Base-by-base conservation (phyloP, 2,888 invertebrate genomes). In the Opisthograptis luteolata region DNA sequence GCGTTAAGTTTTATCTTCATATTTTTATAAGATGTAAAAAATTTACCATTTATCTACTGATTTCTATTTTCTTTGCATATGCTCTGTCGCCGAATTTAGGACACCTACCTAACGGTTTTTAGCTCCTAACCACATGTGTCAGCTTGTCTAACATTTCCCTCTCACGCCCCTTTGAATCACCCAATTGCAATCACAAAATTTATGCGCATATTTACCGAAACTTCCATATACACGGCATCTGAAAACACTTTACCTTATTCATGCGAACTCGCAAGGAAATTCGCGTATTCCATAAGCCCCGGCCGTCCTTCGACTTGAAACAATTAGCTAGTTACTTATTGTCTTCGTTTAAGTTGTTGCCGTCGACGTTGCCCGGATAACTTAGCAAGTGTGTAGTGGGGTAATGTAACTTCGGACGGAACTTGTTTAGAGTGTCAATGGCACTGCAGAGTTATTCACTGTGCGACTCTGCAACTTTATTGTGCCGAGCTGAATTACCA, bases 391-490 rank as follows among this genome's bases (percentile, higher is more conserved):
- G 60, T 62, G 60, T 60, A 62, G 62, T 60, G 56, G 61, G 60
- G 62, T 58, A 56, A 58, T 62, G 68, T 61, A 76, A 73, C 68
- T 78, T 74, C 64, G 72, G 64, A 46, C 62, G 67, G 66, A 73
- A 77, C 76, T 79, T 75, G 74, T 69, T 73, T 69, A 70, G 64
- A 68, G 77, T 78, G 79, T 77, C 79, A 75, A 74, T 79, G 77
- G 68, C 77, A 71, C 68, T 67, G 66, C 65, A 58, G 62, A 61
- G 66, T 68, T 76, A 70, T 75, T 68, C 72, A 73, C 70, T 68
- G 59, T 44, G 54, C 62, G 65, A 70, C 61, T 65, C 64, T 55
- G 64, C 58, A 61, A 73, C 62, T 73, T 73, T 71, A 72, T 67
- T 67, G 70, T 69, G 54, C 58, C 43, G 55, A 57, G 62, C 56